phyloP scores from a whole-genome alignment of 2,888 invertebrate genomes.

The Oligia latruncula region DNA sequence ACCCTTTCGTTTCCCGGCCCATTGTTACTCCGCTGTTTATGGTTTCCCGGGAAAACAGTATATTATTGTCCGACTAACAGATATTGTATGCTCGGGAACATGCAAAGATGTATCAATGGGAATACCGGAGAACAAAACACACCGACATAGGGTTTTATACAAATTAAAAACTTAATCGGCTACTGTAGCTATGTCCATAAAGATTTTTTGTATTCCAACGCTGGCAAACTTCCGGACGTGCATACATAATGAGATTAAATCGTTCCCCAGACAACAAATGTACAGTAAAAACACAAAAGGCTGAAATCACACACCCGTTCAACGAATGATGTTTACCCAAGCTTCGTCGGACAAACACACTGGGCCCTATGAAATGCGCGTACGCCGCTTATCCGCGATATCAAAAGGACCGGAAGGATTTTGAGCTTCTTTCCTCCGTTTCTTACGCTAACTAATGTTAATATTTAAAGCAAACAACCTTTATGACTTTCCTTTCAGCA shows the following conservation, averaged over 20 bases:
- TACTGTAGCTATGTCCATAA: constrained; percentile 38
- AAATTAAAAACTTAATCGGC: constrained; percentile 54
- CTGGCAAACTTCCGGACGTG: constrained; percentile 75
- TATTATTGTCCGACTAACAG: constrained; percentile 25
- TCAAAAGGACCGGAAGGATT: constrained; percentile 87
- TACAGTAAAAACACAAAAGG: constrained; percentile 78
- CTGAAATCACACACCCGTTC: constrained; percentile 79
- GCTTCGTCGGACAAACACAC: constrained; percentile 79
- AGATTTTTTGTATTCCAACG: constrained; percentile 49
- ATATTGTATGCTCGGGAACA: constrained; percentile 17
- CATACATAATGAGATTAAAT: constrained; percentile 79
- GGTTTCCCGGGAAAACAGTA: constrained; percentile 46
- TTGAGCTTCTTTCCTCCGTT: constrained; percentile 70
- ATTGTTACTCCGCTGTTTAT: constrained; percentile 47
- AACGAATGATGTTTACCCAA: constrained; percentile 84
- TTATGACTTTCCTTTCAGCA: constrained; percentile 60
- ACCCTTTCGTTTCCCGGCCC: constrained; percentile 25
- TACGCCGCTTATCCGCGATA: constrained; percentile 78
- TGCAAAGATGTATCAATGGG: constrained; percentile 34
- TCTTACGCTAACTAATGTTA: constrained; percentile 71
- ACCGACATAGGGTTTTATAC: constrained; percentile 36
- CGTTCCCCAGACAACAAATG: constrained; percentile 70
- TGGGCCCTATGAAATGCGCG: constrained; percentile 81
- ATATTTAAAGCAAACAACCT: constrained; percentile 76
- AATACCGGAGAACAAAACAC: constrained; percentile 30